phyloP scores from a whole-genome alignment of 2,888 invertebrate genomes.

The Xanthia togata region DNA sequence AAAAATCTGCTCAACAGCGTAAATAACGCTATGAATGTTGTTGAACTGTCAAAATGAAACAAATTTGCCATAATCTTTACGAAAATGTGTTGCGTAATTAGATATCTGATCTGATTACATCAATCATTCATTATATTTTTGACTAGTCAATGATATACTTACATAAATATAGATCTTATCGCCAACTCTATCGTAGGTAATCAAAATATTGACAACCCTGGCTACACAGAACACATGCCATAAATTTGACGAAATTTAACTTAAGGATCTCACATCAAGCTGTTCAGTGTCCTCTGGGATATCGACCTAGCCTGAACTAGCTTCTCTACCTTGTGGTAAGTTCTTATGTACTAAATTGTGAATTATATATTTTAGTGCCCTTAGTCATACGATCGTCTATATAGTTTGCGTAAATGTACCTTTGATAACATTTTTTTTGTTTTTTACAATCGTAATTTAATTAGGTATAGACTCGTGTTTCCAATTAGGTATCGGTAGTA shows the following conservation, averaged over 20 bases:
- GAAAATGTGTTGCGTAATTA: no score
- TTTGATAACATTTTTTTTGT: not conserved
- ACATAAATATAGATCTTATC: conserved; percentile 23
- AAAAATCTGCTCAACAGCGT: no score
- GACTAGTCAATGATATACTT: not conserved
- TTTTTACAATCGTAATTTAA: not conserved
- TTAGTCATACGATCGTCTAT: not conserved
- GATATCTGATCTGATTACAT: conserved; percentile 27
- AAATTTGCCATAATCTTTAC: no score
- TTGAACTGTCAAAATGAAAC: no score
- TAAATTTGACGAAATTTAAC: conserved; percentile 77
- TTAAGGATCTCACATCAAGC: conserved; percentile 64
- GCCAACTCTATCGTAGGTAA: conserved; percentile 32
- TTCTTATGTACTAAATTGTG: conserved; percentile 30
- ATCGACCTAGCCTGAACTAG: conserved; percentile 74
- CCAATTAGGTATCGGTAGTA: not conserved
- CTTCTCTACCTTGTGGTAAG: conserved; percentile 76
- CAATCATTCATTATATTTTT: conserved; percentile 1
- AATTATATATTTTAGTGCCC: not conserved
- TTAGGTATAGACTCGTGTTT: not conserved
- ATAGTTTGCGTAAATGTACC: not conserved
- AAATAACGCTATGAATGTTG: no score
- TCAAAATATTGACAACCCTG: conserved; percentile 75
- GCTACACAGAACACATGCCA: conserved; percentile 58
- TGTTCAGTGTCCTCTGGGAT: conserved; percentile 76